Conservation (phyloP, 2,888 invertebrate genomes). For the Tholera decimalis region DNA sequence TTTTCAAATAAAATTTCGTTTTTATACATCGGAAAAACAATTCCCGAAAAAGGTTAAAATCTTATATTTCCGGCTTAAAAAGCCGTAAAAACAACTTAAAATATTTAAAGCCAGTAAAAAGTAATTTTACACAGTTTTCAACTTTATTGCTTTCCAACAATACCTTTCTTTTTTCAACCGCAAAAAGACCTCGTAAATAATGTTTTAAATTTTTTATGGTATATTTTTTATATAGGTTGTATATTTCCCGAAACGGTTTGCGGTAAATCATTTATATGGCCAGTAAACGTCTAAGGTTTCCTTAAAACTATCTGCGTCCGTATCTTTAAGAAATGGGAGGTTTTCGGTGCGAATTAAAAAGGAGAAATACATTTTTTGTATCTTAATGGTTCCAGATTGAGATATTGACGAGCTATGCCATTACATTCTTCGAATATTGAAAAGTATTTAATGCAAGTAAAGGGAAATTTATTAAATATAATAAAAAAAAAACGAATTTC, state of each 20-base stretch:
- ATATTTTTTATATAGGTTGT: slow-evolving; percentile 64
- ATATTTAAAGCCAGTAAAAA: slow-evolving; percentile 58
- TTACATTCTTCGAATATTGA: background rate
- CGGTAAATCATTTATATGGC: slow-evolving; percentile 81
- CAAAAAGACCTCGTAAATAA: slow-evolving; percentile 79
- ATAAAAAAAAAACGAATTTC: no score
- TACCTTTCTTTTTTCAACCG: slow-evolving; percentile 69
- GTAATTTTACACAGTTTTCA: slow-evolving; percentile 57
- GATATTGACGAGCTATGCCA: background rate
- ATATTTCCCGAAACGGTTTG: slow-evolving; percentile 76
- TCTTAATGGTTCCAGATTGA: background rate
- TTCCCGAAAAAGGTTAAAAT: slow-evolving; percentile 16
- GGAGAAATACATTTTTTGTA: slow-evolving; percentile 31
- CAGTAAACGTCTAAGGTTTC: slow-evolving; percentile 81
- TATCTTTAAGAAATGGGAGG: slow-evolving; percentile 37
- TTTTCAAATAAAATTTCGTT: slow-evolving; percentile 3
- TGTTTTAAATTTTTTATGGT: slow-evolving; percentile 67
- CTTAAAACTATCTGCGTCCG: slow-evolving; percentile 70
- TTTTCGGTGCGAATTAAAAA: slow-evolving; percentile 54
- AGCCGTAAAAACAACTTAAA: slow-evolving; percentile 47
- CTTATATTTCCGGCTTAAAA: slow-evolving; percentile 55
- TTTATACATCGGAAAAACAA: slow-evolving; percentile 11
- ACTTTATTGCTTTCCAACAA: slow-evolving; percentile 68
- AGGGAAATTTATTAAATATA: no score
- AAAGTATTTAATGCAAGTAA: background rate